phyloP scores from a whole-genome alignment of 1,140 invertebrate species.

The Brachionus koreanus region DNA sequence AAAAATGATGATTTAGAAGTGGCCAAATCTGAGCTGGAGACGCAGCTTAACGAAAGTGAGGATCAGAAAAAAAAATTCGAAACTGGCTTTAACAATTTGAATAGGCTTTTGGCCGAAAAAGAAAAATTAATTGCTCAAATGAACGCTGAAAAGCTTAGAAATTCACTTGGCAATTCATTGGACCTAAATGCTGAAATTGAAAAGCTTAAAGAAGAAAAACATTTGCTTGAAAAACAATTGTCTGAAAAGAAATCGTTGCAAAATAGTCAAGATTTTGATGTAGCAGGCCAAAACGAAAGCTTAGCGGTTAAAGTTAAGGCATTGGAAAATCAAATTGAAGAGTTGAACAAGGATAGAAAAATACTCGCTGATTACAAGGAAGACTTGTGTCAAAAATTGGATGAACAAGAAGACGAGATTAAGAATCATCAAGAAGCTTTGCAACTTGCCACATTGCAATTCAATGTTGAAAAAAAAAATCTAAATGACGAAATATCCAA shows the following conservation, averaged over 20 bases:
- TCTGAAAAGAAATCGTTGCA: neutral
- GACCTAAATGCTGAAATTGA: neutral
- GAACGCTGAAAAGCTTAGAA: constrained; percentile 7
- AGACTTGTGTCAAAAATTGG: constrained; percentile 7
- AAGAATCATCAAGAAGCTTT: constrained; percentile 13
- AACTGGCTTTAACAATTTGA: constrained; percentile 27
- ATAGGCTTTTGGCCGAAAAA: constrained; percentile 37
- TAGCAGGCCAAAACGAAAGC: neutral
- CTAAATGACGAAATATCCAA: constrained; percentile 13
- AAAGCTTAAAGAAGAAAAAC: constrained; percentile 33
- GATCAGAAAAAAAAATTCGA: constrained; percentile 34
- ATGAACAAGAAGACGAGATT: neutral
- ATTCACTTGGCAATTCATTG: neutral
- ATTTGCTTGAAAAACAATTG: neutral
- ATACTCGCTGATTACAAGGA: constrained; percentile 25
- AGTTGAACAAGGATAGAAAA: constrained; percentile 35
- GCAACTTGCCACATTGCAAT: constrained; percentile 26
- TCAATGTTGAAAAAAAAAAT: constrained; percentile 25
- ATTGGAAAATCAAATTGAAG: constrained; percentile 29
- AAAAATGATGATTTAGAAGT: constrained; percentile 25
- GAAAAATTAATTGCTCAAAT: constrained; percentile 21
- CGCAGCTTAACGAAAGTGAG: constrained; percentile 14
- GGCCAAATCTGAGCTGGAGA: neutral
- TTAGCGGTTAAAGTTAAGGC: neutral
- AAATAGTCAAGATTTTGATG: neutral